Percentiles rank a stretch among this genome's conserved stretches.
phyloP scores from a whole-genome alignment of 2,888 invertebrate species.

The Thelaira solivaga region DNA sequence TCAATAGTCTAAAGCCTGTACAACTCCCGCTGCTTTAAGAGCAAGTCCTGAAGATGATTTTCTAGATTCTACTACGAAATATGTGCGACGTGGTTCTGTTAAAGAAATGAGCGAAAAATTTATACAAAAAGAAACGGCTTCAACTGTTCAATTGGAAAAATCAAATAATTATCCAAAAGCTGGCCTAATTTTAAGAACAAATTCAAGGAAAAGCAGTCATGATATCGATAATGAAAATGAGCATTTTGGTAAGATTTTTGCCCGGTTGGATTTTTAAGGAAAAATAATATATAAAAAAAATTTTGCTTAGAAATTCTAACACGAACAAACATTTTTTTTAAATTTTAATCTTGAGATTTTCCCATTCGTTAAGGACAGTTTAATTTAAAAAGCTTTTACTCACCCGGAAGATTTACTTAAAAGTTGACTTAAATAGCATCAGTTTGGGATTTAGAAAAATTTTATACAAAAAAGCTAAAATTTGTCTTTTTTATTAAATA shows the following conservation, averaged over 20 bases:
- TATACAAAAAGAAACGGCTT: slow-evolving; percentile 80
- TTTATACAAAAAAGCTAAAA: too few relatives aligned
- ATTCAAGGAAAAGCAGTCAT: slow-evolving; percentile 69
- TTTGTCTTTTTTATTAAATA: too few relatives aligned
- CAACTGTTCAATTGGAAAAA: slow-evolving; percentile 70
- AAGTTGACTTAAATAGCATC: too few relatives aligned
- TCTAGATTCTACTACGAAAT: slow-evolving; percentile 63
- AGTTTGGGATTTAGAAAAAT: too few relatives aligned
- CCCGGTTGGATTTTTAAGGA: too few relatives aligned
- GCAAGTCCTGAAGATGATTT: slow-evolving; percentile 58
- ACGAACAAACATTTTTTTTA: too few relatives aligned
- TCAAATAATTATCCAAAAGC: slow-evolving; percentile 82
- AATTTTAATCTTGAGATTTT: too few relatives aligned
- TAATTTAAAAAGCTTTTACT: too few relatives aligned
- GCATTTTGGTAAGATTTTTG: slow-evolving; percentile 41
- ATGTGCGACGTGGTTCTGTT: slow-evolving; percentile 84
- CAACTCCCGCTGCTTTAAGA: slow-evolving; percentile 13
- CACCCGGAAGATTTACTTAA: too few relatives aligned
- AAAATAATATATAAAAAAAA: not conserved
- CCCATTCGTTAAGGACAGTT: too few relatives aligned
- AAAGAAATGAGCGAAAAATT: slow-evolving; percentile 88
- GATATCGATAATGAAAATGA: slow-evolving; percentile 46
- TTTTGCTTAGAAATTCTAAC: not conserved
- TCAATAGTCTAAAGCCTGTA: slow-evolving; percentile 10
- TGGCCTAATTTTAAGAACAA: slow-evolving; percentile 83